phyloP scores from a whole-genome alignment of 1,140 invertebrate species.

The Cydia amplana region DNA sequence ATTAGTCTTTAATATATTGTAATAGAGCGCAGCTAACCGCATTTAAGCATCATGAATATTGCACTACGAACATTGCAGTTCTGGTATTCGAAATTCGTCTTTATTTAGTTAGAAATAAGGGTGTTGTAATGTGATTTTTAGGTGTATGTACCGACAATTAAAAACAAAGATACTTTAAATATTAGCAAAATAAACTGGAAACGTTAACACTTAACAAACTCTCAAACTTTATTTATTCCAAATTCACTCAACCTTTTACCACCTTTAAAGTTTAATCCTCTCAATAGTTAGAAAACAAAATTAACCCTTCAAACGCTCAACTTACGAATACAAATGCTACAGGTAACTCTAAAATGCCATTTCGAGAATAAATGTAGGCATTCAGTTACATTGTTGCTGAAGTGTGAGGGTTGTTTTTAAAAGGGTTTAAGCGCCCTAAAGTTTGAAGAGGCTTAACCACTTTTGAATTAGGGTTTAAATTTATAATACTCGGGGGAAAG shows the following conservation, averaged over 20 bases:
- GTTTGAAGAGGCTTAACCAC: neutral
- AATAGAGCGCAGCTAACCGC: slow-evolving; percentile 2
- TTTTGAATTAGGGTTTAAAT: neutral
- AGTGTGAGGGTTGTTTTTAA: neutral
- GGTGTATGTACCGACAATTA: no score
- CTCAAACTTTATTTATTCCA: neutral
- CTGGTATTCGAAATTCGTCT: neutral
- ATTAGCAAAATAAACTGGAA: neutral
- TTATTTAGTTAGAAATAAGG: neutral
- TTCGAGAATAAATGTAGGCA: neutral
- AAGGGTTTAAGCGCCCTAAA: neutral
- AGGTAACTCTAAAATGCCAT: neutral
- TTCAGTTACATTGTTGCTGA: neutral
- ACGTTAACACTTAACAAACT: neutral
- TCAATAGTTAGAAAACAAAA: neutral
- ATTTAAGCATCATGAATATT: neutral
- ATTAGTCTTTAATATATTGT: neutral
- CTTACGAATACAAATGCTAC: neutral
- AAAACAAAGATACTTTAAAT: no score
- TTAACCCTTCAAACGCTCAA: neutral
- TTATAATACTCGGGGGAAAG: neutral
- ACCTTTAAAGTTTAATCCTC: neutral
- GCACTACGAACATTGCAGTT: neutral
- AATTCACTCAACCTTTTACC: neutral
- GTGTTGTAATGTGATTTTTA: neutral